These are phyloP conservation scores for Nephrotoma flavescens DNA, from an alignment of 2,888 invertebrate genomes.

Conservation along the genomic window DNA sequence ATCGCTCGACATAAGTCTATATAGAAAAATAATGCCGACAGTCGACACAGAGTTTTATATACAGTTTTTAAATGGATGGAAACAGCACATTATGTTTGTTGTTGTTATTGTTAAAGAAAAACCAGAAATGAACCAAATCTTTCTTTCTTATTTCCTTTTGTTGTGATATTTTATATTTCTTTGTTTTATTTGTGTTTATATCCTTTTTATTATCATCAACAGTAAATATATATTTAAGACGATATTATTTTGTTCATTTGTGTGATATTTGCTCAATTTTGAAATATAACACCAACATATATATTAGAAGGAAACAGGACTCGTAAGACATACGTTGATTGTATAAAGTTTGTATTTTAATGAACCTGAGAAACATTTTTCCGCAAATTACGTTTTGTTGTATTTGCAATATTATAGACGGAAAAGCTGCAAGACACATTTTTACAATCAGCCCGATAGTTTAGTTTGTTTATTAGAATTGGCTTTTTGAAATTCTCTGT, in stretches of 20 bases:
- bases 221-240: background rate
- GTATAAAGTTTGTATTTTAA: background rate
- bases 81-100: background rate
- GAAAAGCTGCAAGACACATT: background rate
- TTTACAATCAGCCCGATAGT: background rate
- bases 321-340: background rate
- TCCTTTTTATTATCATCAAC: background rate
- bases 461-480: too few relatives aligned
- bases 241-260: background rate
- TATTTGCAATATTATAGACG: background rate
- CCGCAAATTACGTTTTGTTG: background rate
- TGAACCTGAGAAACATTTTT: background rate
- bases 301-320: background rate
- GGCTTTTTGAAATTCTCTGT: too few relatives aligned
- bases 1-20: background rate
- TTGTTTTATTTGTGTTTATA: background rate
- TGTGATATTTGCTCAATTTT: background rate
- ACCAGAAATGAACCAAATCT: background rate
- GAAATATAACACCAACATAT: background rate
- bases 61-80: background rate
- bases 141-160: background rate
- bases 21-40: background rate
- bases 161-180: background rate
- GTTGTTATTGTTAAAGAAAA: background rate
- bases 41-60: background rate